These are phyloP conservation scores for Copsychus sechellarum DNA, from an alignment of 2,113 vertebrate species.

Conservation along the genomic window DNA sequence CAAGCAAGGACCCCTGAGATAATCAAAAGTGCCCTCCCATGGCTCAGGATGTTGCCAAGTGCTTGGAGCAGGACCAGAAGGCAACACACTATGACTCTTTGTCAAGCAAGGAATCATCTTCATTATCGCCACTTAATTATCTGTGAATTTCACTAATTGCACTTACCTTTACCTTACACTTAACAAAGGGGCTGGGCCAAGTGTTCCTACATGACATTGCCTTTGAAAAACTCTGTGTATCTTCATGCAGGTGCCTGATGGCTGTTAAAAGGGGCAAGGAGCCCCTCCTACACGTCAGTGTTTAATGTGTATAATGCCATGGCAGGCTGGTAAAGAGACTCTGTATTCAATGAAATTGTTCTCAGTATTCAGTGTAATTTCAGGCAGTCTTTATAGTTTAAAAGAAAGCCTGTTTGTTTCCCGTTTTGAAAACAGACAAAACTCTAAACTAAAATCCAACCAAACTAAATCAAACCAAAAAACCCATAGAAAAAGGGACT, in stretches of 20 bases:
- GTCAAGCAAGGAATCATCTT: conserved; percentile 23
- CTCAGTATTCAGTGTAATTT: neutral
- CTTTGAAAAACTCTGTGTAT: neutral
- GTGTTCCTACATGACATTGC: neutral
- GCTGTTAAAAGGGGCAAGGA: neutral
- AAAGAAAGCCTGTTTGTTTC: neutral
- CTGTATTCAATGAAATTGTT: neutral
- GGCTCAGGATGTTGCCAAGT: conserved; percentile 46
- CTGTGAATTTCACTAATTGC: conserved; percentile 18
- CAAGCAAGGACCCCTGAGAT: conserved; percentile 42
- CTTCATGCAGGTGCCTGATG: neutral
- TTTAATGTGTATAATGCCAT: neutral
- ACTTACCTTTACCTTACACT: conserved; percentile 26
- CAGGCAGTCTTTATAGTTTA: neutral
- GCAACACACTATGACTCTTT: neutral
- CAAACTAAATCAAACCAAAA: neutral
- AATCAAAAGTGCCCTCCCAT: conserved; percentile 57
- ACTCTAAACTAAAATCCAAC: neutral
- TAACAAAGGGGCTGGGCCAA: neutral
- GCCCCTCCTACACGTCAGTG: neutral
- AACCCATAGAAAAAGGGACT: neutral
- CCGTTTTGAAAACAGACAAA: neutral
- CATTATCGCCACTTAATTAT: conserved; percentile 26
- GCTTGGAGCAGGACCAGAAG: conserved; percentile 35
- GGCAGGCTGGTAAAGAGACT: neutral